Conservation (phyloP, 2,888 invertebrate species). For the Cotesia congregata region DNA sequence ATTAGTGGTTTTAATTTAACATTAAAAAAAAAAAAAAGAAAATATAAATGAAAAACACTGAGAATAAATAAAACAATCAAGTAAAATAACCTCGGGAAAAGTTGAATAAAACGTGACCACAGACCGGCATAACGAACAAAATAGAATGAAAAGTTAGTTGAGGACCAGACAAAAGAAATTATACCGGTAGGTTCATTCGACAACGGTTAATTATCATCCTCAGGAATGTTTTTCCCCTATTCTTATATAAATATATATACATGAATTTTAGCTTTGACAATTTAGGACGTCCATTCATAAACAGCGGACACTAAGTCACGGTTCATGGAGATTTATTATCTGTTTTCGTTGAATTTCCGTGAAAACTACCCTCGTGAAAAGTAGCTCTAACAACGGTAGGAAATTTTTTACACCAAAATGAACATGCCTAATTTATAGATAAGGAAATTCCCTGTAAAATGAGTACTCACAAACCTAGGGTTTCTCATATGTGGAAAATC, state of each 20-base stretch:
- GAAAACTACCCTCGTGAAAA: no score
- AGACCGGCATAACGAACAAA: background rate
- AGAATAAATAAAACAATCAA: background rate
- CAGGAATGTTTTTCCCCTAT: background rate
- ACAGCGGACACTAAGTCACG: no score
- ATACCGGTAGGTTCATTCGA: background rate
- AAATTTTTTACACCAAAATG: no score
- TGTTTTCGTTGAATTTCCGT: no score
- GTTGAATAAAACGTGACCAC: background rate
- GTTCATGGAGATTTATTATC: no score
- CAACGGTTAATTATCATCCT: background rate
- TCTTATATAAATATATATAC: background rate
- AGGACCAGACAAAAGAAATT: background rate
- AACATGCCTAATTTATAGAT: no score
- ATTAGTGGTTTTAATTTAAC: background rate
- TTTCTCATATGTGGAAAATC: no score
- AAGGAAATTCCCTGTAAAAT: no score
- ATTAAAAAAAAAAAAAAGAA: background rate
- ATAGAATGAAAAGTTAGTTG: background rate
- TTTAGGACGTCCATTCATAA: background rate
- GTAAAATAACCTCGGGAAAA: background rate
- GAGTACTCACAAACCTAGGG: no score
- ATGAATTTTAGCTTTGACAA: background rate
- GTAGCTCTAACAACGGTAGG: no score
- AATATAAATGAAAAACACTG: background rate